Conservation (phyloP, 2,113 vertebrate species). For the Pseudopodoces humilis region DNA sequence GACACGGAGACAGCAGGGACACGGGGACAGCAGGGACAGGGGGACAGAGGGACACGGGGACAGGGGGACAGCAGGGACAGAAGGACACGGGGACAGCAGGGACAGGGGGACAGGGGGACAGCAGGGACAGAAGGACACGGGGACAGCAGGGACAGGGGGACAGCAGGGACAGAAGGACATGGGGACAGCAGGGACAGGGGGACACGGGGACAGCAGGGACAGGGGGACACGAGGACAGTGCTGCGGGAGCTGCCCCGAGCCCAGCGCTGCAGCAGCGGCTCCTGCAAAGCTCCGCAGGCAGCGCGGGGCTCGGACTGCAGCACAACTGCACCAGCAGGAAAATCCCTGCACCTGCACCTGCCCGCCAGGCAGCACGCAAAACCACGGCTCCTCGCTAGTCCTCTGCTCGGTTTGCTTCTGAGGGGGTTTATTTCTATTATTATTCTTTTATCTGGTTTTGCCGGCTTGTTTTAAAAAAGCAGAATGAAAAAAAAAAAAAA, state of each 20-base stretch:
- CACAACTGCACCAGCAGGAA: slow-evolving; percentile 70
- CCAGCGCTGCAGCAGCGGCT: background rate
- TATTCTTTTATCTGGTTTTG: background rate
- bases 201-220: background rate
- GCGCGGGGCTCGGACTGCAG: slow-evolving; percentile 70
- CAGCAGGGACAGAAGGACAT: background rate
- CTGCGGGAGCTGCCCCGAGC: background rate
- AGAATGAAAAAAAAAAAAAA: background rate
- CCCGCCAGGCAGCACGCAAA: background rate
- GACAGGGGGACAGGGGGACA: no score
- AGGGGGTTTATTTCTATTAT: accelerated
- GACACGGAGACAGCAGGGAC: no score
- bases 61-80: background rate
- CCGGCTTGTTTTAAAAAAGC: background rate
- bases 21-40: no score
- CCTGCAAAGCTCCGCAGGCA: slow-evolving; percentile 68
- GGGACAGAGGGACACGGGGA: no score
- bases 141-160: no score
- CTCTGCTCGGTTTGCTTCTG: accelerated
- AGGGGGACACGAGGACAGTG: background rate
- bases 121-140: no score
- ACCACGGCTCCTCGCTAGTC: background rate
- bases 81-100: no score
- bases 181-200: accelerated
- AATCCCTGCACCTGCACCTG: background rate